Percentiles rank a stretch among this genome's conserved stretches.
Conservation (phyloP, 2,113 vertebrate genomes). For the Tympanuchus pallidicinctus region DNA sequence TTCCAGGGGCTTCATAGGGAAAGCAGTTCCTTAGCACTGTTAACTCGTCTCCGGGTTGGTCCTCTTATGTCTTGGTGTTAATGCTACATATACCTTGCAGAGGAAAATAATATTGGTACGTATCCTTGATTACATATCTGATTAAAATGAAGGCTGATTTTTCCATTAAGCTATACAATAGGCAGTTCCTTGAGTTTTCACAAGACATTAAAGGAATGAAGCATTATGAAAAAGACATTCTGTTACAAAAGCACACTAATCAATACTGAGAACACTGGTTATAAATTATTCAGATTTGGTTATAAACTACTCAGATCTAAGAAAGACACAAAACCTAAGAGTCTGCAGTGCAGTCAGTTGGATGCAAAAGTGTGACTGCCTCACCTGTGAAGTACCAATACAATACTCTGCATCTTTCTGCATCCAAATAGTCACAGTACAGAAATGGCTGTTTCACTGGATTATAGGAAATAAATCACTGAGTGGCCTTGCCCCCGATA, state of each 20-base stretch:
- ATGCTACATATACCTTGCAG: conserved; percentile 13
- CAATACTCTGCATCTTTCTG: background rate
- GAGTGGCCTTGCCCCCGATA: conserved; percentile 15
- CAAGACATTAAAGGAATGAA: conserved; percentile 65
- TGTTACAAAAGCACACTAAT: conserved; percentile 74
- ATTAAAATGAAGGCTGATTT: conserved; percentile 61
- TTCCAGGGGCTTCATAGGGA: background rate
- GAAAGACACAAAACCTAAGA: conserved; percentile 44
- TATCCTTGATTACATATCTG: conserved; percentile 24
- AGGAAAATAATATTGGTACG: background rate
- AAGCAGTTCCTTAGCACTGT: background rate
- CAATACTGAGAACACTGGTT: conserved; percentile 72
- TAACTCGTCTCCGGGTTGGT: conserved; percentile 41
- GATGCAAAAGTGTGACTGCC: background rate
- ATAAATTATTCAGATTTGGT: conserved; percentile 79
- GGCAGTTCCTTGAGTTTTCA: conserved; percentile 69
- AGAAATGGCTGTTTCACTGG: background rate
- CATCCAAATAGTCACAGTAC: background rate
- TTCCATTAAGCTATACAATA: conserved; percentile 59
- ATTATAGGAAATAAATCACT: conserved; percentile 49
- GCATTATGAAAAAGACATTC: conserved; percentile 65
- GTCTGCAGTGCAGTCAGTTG: background rate
- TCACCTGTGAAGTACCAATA: conserved; percentile 58
- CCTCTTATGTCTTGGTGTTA: conserved; percentile 37
- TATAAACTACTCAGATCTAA: conserved; percentile 73